phyloP scores from a whole-genome alignment of 2,888 invertebrate species.

The Entomobrya proxima region DNA sequence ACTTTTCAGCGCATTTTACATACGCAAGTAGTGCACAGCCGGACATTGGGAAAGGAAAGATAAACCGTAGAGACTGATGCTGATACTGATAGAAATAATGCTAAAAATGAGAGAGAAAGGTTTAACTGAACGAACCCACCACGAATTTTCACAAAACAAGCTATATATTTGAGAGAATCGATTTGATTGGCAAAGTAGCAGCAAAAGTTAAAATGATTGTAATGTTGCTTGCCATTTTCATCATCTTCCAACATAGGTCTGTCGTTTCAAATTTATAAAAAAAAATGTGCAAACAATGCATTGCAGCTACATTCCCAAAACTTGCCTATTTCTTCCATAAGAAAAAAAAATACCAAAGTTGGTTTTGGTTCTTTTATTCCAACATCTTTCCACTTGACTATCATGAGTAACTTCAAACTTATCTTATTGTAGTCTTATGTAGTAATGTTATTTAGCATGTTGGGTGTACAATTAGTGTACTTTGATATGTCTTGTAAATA shows the following conservation, averaged over 20 bases:
- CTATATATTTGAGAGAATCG: background rate
- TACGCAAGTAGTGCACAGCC: background rate
- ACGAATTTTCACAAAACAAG: background rate
- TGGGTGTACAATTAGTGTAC: too few species aligned
- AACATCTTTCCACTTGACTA: constrained; percentile 8
- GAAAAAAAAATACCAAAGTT: background rate
- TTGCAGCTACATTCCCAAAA: background rate
- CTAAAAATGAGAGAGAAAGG: background rate
- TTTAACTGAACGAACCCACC: constrained; percentile 7
- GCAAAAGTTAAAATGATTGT: background rate
- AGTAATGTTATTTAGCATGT: too few species aligned
- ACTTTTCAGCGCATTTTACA: too few species aligned
- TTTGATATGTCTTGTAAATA: too few species aligned
- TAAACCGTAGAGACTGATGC: constrained; percentile 21
- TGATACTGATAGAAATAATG: constrained; percentile 5
- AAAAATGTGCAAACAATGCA: background rate
- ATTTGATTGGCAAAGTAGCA: background rate
- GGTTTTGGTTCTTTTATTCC: background rate
- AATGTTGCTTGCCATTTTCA: background rate
- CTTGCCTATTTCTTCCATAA: background rate
- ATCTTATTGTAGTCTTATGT: background rate
- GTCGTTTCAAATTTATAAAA: background rate
- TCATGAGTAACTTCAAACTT: background rate
- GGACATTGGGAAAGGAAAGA: background rate
- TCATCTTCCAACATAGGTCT: background rate